phyloP scores from a whole-genome alignment of 2,797 vertebrate genomes.

The Sorex maritimensis region DNA sequence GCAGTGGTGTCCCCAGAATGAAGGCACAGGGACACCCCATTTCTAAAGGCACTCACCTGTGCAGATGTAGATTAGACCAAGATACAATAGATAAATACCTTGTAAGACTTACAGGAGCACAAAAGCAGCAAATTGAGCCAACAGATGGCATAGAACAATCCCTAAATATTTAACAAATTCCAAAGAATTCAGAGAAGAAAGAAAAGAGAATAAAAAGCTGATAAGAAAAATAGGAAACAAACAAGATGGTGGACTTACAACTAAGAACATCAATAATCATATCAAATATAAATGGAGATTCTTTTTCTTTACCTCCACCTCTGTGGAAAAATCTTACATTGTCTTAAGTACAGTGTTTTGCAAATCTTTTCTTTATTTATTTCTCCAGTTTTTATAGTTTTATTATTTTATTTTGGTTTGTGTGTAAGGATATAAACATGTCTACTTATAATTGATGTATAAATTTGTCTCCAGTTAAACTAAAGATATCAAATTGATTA shows the following conservation, averaged over 20 bases:
- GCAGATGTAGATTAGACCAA: neutral
- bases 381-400: too few species aligned
- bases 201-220: neutral
- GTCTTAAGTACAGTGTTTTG: too few species aligned
- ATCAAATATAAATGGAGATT: neutral
- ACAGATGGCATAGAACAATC: neutral
- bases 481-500: neutral
- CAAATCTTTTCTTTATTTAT: too few species aligned
- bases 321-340: too few species aligned
- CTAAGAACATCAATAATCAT: neutral
- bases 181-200: neutral
- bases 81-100: neutral
- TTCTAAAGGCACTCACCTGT: neutral
- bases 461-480: too few species aligned
- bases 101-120: neutral
- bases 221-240: conserved; percentile 11
- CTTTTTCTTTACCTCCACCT: too few species aligned
- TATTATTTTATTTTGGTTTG: too few species aligned
- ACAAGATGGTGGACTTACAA: neutral
- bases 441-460: too few species aligned
- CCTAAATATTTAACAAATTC: neutral
- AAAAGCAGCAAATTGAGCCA: conserved; percentile 1
- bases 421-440: too few species aligned
- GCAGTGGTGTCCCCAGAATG: too few species aligned
- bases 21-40: neutral